phyloP scores from a whole-genome alignment of 2,888 invertebrate genomes.

The Monoplex corrugatus region DNA sequence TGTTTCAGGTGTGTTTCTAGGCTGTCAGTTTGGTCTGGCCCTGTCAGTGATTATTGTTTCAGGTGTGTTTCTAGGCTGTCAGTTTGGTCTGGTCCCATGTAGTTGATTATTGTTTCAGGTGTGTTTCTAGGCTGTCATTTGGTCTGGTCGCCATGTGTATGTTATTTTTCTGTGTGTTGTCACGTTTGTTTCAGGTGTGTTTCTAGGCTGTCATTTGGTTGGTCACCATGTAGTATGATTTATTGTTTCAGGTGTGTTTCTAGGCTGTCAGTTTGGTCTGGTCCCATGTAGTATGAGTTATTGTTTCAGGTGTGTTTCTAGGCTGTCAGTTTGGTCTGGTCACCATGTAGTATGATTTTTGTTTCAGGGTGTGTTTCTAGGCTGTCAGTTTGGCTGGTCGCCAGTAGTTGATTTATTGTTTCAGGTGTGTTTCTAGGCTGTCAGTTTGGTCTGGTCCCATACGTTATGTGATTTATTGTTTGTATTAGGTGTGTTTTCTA shows the following conservation, averaged over 20 bases:
- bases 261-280: slow-evolving; percentile 88
- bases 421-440: slow-evolving; percentile 85
- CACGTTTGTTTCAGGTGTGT: too few species aligned
- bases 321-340: slow-evolving; percentile 89
- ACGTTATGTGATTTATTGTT: too few species aligned
- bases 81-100: slow-evolving; percentile 89
- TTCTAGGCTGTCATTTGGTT: too few species aligned
- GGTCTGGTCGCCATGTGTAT: slow-evolving; percentile 90
- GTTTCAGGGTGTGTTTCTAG: slow-evolving; percentile 82
- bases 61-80: slow-evolving; percentile 85
- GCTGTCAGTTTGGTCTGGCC: slow-evolving; percentile 90
- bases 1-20: slow-evolving; percentile 89
- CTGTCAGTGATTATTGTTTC: slow-evolving; percentile 33
- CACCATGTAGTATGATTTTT: slow-evolving; percentile 88
- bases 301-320: slow-evolving; percentile 81
- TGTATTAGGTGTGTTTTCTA: too few species aligned
- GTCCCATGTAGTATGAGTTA: slow-evolving; percentile 88
- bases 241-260: slow-evolving; percentile 79
- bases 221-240: too few species aligned
- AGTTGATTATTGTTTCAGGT: slow-evolving; percentile 80
- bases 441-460: slow-evolving; percentile 88
- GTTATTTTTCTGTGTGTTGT: too few species aligned
- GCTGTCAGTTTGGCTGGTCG: slow-evolving; percentile 89
- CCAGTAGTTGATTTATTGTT: slow-evolving; percentile 82
- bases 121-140: slow-evolving; percentile 87